Percentiles rank a stretch among this genome's conserved stretches.
Evolutionary conservation across 2,888 invertebrate genomes (phyloP).

Genomic region (Oxytorus armatus): DNA sequence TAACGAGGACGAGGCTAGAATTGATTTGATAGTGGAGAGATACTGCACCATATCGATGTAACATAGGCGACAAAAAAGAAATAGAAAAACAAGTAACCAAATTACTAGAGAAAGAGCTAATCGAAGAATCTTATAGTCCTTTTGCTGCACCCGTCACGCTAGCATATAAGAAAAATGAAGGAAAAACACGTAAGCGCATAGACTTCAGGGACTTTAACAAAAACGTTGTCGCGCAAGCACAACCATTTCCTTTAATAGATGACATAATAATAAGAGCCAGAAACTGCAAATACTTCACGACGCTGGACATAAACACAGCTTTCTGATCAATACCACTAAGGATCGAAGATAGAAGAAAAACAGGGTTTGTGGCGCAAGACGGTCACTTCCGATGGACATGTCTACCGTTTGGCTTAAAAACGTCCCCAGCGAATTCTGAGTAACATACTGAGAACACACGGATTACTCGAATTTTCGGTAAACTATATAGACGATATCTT

Average conservation of each 20-base stretch:
- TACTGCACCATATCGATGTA: slow-evolving; percentile 51
- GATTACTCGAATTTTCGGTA: slow-evolving; percentile 10
- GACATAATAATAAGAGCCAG: slow-evolving; percentile 65
- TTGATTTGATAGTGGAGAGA: slow-evolving; percentile 53
- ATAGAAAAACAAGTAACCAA: slow-evolving; percentile 63
- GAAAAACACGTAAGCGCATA: slow-evolving; percentile 61
- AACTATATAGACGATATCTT: slow-evolving; percentile 23
- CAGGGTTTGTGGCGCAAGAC: too few relatives aligned
- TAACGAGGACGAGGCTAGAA: slow-evolving; percentile 61
- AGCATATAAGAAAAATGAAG: slow-evolving; percentile 67
- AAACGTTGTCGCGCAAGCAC: slow-evolving; percentile 52
- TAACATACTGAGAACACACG: too few relatives aligned
- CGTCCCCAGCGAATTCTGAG: slow-evolving; percentile 32
- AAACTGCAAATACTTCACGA: slow-evolving; percentile 61
- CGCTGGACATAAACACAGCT: slow-evolving; percentile 60
- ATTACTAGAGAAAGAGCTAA: slow-evolving; percentile 57
- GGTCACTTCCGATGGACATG: too few relatives aligned
- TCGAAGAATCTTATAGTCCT: slow-evolving; percentile 64
- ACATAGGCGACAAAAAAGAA: slow-evolving; percentile 58
- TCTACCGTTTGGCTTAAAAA: too few relatives aligned
- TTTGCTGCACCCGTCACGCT: slow-evolving; percentile 65
- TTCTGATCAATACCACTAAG: slow-evolving; percentile 42
- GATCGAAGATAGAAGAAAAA: too few relatives aligned
- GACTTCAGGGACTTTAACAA: slow-evolving; percentile 50
- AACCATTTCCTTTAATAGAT: slow-evolving; percentile 67